Evolutionary conservation across 2,797 vertebrate species (phyloP), one percentile per base, ranked within the genome.

Genomic region (Lagocephalus sceleratus): DNA sequence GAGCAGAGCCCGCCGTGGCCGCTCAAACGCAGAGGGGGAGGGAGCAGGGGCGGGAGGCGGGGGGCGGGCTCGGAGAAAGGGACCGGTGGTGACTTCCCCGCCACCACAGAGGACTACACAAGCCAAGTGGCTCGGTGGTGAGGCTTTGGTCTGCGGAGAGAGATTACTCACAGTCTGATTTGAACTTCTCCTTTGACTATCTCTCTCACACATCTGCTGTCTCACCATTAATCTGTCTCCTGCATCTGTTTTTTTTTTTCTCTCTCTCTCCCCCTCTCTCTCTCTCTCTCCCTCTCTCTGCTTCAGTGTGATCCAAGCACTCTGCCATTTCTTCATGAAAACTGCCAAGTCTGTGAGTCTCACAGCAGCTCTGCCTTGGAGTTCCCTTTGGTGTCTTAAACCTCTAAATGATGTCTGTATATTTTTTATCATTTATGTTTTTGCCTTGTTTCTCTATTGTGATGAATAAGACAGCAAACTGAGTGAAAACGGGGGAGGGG

Each of bases 51-150:
- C 32, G 89, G 45, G 87, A 86, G 56, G 83, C 54, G 42, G 17
- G 69, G 21, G 35, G 70, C 62, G 10, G 59, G 47, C 9, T 47
- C 55, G 22, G 69, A 63, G 82, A 80, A 75, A 54, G 84, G 83
- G 60, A 76, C 75, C 41, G 75, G 79, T 9, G 75, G 71, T 46
- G 60, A 88, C 48, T 84, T 90, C 54, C 75, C 74, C 32, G 54
- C 91, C 3, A 92, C 95, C 75, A 98, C 96, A 1, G 95, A 99
- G 87, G 95, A 98, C 90, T 99, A 99, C 77, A 93, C 94, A 1
- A 97, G 96, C 81, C 96, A 98, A 71, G 95, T 99, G 20, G 93
- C 92, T 47, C 92, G 91, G 60, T 99, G 97, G 97, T 99, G 93
- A 98, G 67, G 74, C 60, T 25, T 29, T 8, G 47, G 38, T 58